Base-by-base conservation (phyloP, 2,797 vertebrate genomes). In the Acanthurus lineatus region DNA sequence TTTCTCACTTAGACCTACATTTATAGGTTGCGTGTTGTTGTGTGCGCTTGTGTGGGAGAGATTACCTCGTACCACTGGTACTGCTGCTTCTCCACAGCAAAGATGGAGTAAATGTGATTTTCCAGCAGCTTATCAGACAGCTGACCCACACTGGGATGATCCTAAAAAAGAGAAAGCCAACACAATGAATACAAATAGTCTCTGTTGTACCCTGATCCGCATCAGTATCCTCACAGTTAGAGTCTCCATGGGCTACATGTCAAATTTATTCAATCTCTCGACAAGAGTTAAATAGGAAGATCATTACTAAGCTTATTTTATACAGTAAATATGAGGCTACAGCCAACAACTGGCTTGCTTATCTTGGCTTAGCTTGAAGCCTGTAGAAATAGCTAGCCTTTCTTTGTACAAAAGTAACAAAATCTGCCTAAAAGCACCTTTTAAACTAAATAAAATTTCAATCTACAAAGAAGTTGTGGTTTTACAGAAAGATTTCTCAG, bases 21-120 rank as follows among this genome's bases (percentile, higher is more conserved):
- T 20, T 52, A 11, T 48, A 25, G n/a, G 60, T 35, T 20, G 38
- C 52, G 17, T 76, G 42, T 48, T 74, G 66, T n/a, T 78, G 45
- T 42, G 52, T 25, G 52, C 44, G 57, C 48, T n/a, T 56, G 77
- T 61, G 35, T 61, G 9, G 53, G 45, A 48, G 60, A 73, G 67
- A 88, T 94, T 97, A 99, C 98, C 98, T 99, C 96, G 91, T 99
- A 99, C 98, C 98, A 99, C 93, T 96, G 95, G 94, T 97, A 98
- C 82, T 97, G 96, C 82, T 95, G 95, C 92, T 96, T 96, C 92
- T 98, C 97, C 88, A 99, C 97, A 17, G 98, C 98, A 86, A 99
- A 99, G 83, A 99, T 96, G 73, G 97, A 97, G 92, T 97, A 96
- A 85, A 99, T 96, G 65, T 96, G 94, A 94, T 99, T 99, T 88